Conservation (phyloP, 92 coral and sea anemone genomes). For the Epizoanthus fatuus region DNA sequence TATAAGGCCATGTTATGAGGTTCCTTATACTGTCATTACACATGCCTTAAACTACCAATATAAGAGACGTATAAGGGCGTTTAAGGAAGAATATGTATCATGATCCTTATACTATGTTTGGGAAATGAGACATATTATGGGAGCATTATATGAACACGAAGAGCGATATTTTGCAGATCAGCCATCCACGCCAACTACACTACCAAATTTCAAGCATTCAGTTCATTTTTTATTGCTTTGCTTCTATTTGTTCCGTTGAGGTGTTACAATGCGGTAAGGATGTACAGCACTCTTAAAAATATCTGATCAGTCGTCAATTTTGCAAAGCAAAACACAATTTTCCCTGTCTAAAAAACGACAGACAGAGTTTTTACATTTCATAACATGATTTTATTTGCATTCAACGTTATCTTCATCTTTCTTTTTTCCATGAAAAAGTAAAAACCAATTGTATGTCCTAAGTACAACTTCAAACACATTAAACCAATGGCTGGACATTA, state of each 20-base stretch:
- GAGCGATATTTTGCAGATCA: background rate
- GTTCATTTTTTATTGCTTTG: background rate
- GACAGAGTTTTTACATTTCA: background rate
- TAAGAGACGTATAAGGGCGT: background rate
- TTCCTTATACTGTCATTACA: too few species aligned
- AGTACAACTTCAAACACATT: too few species aligned
- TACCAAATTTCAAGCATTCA: conserved; percentile 1
- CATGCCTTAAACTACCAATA: too few species aligned
- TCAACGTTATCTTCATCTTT: background rate
- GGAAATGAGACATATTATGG: conserved; percentile 9
- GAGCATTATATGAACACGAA: background rate
- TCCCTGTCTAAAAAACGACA: background rate
- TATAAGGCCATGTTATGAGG: too few species aligned
- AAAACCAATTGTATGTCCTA: too few species aligned
- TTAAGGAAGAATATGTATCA: conserved; percentile 3
- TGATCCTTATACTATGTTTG: conserved; percentile 1
- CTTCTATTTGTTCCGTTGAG: too few species aligned
- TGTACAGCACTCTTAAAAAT: background rate
- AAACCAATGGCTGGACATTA: too few species aligned
- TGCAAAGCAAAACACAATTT: background rate
- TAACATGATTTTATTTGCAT: background rate
- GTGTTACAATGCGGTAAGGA: background rate
- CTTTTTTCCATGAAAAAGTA: too few species aligned
- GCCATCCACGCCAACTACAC: background rate
- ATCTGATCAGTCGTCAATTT: background rate